These are phyloP conservation scores for Chymomyza caudatula DNA, from an alignment of 2,888 invertebrate species.

Conservation along the genomic window DNA sequence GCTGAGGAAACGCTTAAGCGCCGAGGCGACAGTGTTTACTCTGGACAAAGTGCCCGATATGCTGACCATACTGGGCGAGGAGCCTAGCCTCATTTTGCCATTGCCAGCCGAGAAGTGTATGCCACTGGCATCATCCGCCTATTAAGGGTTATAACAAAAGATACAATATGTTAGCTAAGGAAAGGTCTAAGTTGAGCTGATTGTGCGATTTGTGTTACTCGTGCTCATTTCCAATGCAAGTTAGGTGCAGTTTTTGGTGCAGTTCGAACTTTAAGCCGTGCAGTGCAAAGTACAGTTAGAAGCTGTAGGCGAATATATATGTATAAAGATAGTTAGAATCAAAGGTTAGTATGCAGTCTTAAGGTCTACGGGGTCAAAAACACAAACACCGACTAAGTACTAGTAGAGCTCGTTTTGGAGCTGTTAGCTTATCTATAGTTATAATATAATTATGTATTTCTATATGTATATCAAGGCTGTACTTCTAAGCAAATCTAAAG, in stretches of 20 bases:
- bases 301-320: slow-evolving; percentile 55
- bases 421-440: not conserved
- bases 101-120: slow-evolving; percentile 85
- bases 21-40: slow-evolving; percentile 87
- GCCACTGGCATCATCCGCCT: slow-evolving; percentile 86
- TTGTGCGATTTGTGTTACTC: slow-evolving; percentile 37
- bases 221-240: slow-evolving; percentile 27
- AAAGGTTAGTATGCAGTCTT: slow-evolving; percentile 68
- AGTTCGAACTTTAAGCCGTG: slow-evolving; percentile 40
- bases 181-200: not conserved
- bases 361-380: slow-evolving; percentile 25
- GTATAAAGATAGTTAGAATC: slow-evolving; percentile 61
- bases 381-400: slow-evolving; percentile 42
- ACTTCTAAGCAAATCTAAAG: no score
- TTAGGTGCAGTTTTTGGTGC: slow-evolving; percentile 44
- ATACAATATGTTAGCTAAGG: not conserved
- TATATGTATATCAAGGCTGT: not conserved
- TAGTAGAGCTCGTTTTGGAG: not conserved
- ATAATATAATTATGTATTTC: not conserved
- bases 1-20: slow-evolving; percentile 87
- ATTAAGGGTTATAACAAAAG: slow-evolving; percentile 54
- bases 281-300: slow-evolving; percentile 54
- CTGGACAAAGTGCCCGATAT: slow-evolving; percentile 82
- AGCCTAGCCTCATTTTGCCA: slow-evolving; percentile 79
- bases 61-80: slow-evolving; percentile 78